Percentiles rank a stretch among this genome's conserved stretches.
Evolutionary conservation across 2,113 vertebrate genomes (phyloP).

Genomic region (Prolemur simus): DNA sequence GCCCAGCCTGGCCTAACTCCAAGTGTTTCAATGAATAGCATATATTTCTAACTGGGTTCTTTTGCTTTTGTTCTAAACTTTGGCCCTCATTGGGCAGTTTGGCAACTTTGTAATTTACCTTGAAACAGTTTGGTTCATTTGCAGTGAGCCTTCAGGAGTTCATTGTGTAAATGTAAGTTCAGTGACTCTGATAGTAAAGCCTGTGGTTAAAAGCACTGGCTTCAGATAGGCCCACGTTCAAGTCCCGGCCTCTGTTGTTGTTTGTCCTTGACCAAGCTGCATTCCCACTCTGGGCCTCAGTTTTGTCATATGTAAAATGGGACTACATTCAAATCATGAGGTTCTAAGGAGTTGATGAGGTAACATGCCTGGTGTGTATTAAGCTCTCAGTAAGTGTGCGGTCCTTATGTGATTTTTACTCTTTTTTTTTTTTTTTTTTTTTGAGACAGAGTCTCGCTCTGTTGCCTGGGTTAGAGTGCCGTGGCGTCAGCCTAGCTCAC

Average conservation of each 20-base stretch:
- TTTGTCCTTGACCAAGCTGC: background rate
- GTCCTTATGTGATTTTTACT: background rate
- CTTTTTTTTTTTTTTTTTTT: too few species aligned
- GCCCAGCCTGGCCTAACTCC: slow-evolving; percentile 42
- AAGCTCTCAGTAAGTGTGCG: background rate
- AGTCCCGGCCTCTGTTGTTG: background rate
- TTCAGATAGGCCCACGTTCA: background rate
- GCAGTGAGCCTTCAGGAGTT: background rate
- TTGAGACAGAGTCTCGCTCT: too few species aligned
- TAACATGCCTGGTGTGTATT: background rate
- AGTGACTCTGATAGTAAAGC: background rate
- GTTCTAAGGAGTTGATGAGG: background rate
- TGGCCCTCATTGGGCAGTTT: background rate
- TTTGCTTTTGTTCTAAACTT: background rate
- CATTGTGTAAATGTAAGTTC: background rate
- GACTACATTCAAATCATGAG: background rate
- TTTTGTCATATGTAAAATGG: slow-evolving; percentile 37
- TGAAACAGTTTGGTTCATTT: slow-evolving; percentile 12
- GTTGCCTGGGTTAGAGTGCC: too few species aligned
- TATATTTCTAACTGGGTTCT: slow-evolving; percentile 25
- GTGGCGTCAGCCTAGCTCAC: too few species aligned
- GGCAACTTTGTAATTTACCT: slow-evolving; percentile 43
- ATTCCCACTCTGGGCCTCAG: background rate
- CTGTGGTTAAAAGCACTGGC: background rate
- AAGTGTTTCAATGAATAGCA: slow-evolving; percentile 42